A percentile compares a stretch with the other conserved stretches of the same genome.
Evolutionary conservation across 2,888 invertebrate species (phyloP).

Genomic region (Drosophila suboccidentalis): DNA sequence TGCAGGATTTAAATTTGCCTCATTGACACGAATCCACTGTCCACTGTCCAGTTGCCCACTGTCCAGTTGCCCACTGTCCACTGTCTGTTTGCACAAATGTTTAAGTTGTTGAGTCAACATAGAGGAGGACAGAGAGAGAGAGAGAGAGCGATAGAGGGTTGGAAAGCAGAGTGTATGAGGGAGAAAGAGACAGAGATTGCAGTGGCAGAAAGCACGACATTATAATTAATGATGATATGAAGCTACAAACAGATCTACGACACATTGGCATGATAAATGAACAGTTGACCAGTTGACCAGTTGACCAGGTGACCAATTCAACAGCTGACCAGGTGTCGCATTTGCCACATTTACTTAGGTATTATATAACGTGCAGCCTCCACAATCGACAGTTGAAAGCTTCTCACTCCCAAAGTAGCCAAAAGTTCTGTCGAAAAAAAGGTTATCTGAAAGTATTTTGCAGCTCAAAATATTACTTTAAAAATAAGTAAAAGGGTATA

Average conservation of each 20-base stretch:
- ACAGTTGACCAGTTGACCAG: slow-evolving; percentile 29
- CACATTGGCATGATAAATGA: slow-evolving; percentile 78
- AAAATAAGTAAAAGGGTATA: no score
- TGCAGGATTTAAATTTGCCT: slow-evolving; percentile 59
- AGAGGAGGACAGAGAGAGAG: neutral
- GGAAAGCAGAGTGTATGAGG: neutral
- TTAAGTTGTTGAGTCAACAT: slow-evolving; percentile 77
- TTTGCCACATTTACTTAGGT: slow-evolving; percentile 22
- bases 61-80: slow-evolving; percentile 45
- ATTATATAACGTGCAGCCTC: slow-evolving; percentile 26
- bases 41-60: slow-evolving; percentile 17
- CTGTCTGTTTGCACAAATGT: slow-evolving; percentile 66
- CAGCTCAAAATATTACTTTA: no score
- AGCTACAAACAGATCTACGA: slow-evolving; percentile 37
- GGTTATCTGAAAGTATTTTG: no score
- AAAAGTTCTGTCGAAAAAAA: no score
- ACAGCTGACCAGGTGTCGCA: slow-evolving; percentile 26
- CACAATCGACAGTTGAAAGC: slow-evolving; percentile 1
- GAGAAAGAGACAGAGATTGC: slow-evolving; percentile 3
- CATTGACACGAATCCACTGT: slow-evolving; percentile 35
- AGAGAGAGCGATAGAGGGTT: neutral
- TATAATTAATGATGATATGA: slow-evolving; percentile 72
- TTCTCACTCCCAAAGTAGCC: neutral
- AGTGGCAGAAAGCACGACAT: slow-evolving; percentile 31
- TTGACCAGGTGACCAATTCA: slow-evolving; percentile 23